Evolutionary conservation across 1,140 invertebrate genomes (phyloP).

Genomic region (Melitaea cinxia): DNA sequence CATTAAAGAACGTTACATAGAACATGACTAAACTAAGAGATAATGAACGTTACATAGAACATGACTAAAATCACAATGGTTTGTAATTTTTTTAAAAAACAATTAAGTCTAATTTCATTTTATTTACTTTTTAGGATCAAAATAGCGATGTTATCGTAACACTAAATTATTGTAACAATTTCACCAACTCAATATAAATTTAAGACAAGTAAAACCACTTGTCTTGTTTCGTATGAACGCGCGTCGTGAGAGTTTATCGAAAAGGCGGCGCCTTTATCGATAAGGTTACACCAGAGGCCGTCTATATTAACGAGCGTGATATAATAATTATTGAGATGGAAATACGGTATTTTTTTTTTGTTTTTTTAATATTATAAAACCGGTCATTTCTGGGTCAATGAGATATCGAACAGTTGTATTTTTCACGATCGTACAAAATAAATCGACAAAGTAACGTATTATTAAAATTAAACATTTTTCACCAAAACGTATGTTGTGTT

Average conservation of each 20-base stretch:
- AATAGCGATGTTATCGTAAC: no score
- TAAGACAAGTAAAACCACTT: no score
- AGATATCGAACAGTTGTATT: slow-evolving; percentile 13
- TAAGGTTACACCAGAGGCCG: slow-evolving; percentile 37
- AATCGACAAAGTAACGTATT: slow-evolving; percentile 1
- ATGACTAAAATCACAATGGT: no score
- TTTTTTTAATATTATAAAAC: slow-evolving; percentile 1
- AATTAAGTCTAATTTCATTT: no score
- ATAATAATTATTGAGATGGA: slow-evolving; percentile 22
- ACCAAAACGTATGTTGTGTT: neutral
- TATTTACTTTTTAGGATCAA: no score
- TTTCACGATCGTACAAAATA: neutral
- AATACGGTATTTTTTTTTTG: neutral
- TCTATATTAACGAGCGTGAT: slow-evolving; percentile 36
- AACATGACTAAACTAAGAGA: no score
- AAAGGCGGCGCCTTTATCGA: slow-evolving; percentile 36
- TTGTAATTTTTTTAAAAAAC: no score
- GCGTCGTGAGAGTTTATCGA: slow-evolving; percentile 33
- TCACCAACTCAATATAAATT: no score
- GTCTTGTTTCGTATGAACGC: slow-evolving; percentile 20
- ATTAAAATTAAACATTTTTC: neutral
- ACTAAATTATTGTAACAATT: no score
- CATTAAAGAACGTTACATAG: no score
- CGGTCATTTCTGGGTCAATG: slow-evolving; percentile 18
- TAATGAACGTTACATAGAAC: no score